Evolutionary conservation across 2,888 invertebrate species (phyloP), one percentile per base, ranked within the genome.

Genomic region (Hirtodrosophila cameraria): DNA sequence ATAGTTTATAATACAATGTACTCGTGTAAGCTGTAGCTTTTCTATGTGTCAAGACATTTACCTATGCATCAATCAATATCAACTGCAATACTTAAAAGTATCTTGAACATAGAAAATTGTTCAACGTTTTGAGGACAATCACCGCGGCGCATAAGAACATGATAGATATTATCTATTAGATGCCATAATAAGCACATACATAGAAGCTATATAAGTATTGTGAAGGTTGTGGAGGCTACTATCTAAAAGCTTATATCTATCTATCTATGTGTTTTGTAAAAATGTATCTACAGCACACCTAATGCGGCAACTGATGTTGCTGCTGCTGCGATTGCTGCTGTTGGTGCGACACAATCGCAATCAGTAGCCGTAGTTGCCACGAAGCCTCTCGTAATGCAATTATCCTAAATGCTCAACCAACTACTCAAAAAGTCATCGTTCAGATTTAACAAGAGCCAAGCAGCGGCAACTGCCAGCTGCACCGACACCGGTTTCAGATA

Each of bases 341-440:
- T 35, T 59, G 50, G 50, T 33, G 35, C 38, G 30, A 27, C 50
- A 59, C 55, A 72, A 71, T 72, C 73, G 66, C 66, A 74, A 75
- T 75, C 72, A 62, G 62, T 59, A 58, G 76, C 54, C 41, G 35
- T 60, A 38, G 72, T 49, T 57, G 68, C 31, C 38, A 36, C 54
- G 43, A 65, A 59, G 59, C 64, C 76, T 74, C 82, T 69, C 66
- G 82, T 88, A 86, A 88, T 86, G 79, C 85, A 87, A 86, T 86
- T 88, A 88, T 86, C 75, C 73, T 76, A 88, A 86, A 86, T 86
- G 88, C 79, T 86, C 79, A 86, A 54, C 76, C 88, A 88, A 88
- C 87, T 84, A 81, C 88, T 88, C 87, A 86, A 86, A 86, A 87
- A 86, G 86, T 88, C 86, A 86, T 86, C 87, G 86, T 87, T 86